A percentile compares a stretch with the other conserved stretches of the same genome.
Evolutionary conservation across 2,888 invertebrate genomes (phyloP).

Genomic region (Bellardia pandia): DNA sequence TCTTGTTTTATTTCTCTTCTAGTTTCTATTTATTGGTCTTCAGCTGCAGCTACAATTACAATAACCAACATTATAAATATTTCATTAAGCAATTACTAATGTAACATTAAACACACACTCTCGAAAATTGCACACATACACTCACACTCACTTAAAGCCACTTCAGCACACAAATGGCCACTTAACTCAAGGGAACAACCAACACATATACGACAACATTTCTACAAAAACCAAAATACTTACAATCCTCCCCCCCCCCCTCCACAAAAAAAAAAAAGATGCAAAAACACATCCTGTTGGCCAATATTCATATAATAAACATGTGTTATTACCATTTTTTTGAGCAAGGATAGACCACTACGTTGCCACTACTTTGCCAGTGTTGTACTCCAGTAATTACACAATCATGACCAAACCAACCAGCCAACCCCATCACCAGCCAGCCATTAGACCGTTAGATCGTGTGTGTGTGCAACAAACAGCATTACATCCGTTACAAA

Average conservation of each 20-base stretch:
- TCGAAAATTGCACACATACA: constrained; percentile 1
- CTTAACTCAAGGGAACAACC: constrained; percentile 49
- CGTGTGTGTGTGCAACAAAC: constrained; percentile 51
- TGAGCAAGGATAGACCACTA: background rate
- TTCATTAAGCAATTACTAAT: constrained; percentile 71
- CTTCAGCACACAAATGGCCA: constrained; percentile 50
- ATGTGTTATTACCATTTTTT: constrained; percentile 49
- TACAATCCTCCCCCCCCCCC: background rate
- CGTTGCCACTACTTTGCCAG: constrained; percentile 10
- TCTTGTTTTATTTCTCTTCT: background rate
- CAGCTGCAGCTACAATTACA: constrained; percentile 10
- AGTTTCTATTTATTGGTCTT: background rate
- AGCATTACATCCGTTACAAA: constrained; percentile 67
- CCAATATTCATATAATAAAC: constrained; percentile 57
- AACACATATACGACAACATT: constrained; percentile 9
- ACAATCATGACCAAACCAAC: constrained; percentile 58
- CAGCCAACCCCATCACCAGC: constrained; percentile 10
- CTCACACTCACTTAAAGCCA: constrained; percentile 24
- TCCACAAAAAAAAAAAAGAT: background rate
- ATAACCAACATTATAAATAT: constrained; percentile 66
- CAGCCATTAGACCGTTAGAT: constrained; percentile 24
- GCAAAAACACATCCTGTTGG: constrained; percentile 1
- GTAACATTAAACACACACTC: constrained; percentile 54
- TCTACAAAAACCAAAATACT: constrained; percentile 1
- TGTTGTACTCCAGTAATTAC: constrained; percentile 45